These are phyloP conservation scores for Phocoena sinus DNA, from an alignment of 2,113 vertebrate genomes.

Conservation along the genomic window DNA sequence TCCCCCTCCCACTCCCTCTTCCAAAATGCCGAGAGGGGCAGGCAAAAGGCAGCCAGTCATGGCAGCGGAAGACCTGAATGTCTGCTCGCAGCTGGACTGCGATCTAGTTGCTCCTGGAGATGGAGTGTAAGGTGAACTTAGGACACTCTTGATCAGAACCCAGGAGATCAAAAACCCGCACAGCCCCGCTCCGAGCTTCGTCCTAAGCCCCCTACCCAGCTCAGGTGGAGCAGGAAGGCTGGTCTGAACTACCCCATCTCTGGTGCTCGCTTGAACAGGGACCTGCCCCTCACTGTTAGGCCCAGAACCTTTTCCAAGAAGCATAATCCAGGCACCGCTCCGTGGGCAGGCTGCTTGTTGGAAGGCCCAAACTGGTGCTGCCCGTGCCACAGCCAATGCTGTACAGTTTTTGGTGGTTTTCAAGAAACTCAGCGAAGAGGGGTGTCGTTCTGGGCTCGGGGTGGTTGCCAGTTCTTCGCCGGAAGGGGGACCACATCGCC, in stretches of 20 bases:
- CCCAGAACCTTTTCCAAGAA: slow-evolving; percentile 30
- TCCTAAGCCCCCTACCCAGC: not conserved
- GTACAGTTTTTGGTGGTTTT: slow-evolving; percentile 37
- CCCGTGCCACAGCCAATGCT: slow-evolving; percentile 26
- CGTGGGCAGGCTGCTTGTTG: not conserved
- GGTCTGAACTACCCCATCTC: not conserved
- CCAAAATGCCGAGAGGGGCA: not conserved
- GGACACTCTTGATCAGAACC: not conserved
- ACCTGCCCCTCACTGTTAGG: not conserved
- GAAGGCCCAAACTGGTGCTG: slow-evolving; percentile 30
- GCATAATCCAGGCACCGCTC: not conserved
- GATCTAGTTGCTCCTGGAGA: slow-evolving; percentile 37
- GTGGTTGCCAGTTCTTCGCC: slow-evolving; percentile 3
- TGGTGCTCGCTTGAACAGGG: slow-evolving; percentile 45
- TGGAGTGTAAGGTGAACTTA: not conserved
- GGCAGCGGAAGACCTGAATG: not conserved
- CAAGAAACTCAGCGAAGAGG: slow-evolving; percentile 23
- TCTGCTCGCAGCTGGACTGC: slow-evolving; percentile 68
- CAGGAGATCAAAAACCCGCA: not conserved
- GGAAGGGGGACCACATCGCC: not conserved
- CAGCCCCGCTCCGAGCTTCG: not conserved
- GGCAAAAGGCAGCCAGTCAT: not conserved
- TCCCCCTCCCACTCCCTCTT: not conserved
- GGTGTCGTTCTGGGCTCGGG: not conserved
- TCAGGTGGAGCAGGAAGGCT: not conserved